These are phyloP conservation scores for Pimephales promelas DNA, from an alignment of 2,113 vertebrate species.

Conservation along the genomic window DNA sequence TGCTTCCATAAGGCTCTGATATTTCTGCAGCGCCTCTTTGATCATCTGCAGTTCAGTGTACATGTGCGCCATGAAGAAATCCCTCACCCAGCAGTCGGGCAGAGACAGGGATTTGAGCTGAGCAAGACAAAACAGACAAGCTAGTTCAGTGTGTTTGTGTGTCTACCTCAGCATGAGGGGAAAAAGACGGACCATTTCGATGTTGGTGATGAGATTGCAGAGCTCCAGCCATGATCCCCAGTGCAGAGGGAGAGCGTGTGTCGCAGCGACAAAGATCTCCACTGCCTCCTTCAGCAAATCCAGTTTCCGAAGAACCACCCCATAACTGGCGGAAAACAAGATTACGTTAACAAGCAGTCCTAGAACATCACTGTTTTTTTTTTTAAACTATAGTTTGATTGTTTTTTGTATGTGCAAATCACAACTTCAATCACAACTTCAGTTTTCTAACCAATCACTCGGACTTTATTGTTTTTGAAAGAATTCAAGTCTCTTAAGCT, in stretches of 20 bases:
- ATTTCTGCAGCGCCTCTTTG: slow-evolving; percentile 96
- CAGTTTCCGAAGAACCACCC: slow-evolving; percentile 94
- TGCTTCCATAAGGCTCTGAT: slow-evolving; percentile 94
- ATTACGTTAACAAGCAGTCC: not conserved
- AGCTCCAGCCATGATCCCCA: slow-evolving; percentile 98
- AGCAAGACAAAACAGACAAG: slow-evolving; percentile 39
- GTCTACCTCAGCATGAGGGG: not conserved
- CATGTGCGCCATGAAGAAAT: slow-evolving; percentile 99
- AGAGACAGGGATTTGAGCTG: slow-evolving; percentile 96
- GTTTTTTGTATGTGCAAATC: too few species aligned
- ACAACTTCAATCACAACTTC: too few species aligned
- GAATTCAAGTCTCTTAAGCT: too few species aligned
- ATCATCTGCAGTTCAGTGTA: slow-evolving; percentile 98
- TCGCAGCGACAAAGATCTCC: slow-evolving; percentile 93
- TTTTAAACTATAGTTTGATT: too few species aligned
- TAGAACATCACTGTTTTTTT: too few species aligned
- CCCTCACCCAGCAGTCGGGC: slow-evolving; percentile 96
- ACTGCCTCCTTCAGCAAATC: slow-evolving; percentile 95
- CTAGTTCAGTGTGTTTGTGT: not conserved
- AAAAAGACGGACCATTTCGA: slow-evolving; percentile 89
- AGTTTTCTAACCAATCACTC: too few species aligned
- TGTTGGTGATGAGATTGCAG: slow-evolving; percentile 97
- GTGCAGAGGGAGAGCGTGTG: slow-evolving; percentile 91
- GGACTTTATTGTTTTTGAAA: too few species aligned
- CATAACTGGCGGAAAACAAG: slow-evolving; percentile 78